Conservation (phyloP, 2,113 vertebrate species). For the Prionailurus viverrinus region DNA sequence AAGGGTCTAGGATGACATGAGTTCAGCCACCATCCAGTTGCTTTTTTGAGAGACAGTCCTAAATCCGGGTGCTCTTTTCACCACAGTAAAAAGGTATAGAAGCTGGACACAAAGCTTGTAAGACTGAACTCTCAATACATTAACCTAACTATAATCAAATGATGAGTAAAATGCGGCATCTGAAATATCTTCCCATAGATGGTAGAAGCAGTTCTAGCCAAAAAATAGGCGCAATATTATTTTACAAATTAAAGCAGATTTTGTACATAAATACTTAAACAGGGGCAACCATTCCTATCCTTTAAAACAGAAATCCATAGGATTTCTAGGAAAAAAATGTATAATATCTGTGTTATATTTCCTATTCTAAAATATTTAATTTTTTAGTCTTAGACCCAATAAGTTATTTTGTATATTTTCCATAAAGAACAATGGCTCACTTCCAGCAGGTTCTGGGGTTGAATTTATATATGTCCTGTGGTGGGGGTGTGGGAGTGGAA, state of each 20-base stretch:
- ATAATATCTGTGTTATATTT: not conserved
- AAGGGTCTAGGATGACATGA: not conserved
- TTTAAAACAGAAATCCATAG: not conserved
- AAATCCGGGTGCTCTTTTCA: not conserved
- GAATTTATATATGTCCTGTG: not conserved
- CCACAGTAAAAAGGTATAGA: not conserved
- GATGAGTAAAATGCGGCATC: not conserved
- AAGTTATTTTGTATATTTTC: constrained; percentile 51
- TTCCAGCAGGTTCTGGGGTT: not conserved
- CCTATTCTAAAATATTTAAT: not conserved
- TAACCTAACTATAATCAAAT: not conserved
- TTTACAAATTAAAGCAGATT: constrained; percentile 9
- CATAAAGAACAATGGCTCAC: not conserved
- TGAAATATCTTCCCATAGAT: not conserved
- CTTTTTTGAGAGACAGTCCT: not conserved
- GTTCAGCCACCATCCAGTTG: not conserved
- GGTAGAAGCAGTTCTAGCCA: not conserved
- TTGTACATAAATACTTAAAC: not conserved
- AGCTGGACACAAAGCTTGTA: not conserved
- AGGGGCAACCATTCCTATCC: not conserved
- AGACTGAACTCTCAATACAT: not conserved
- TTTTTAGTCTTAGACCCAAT: not conserved
- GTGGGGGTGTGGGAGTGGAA: no score
- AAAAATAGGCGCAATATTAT: not conserved
- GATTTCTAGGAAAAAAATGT: not conserved